Evolutionary conservation across 2,888 invertebrate genomes (phyloP), one percentile per base, ranked within the genome.

Genomic region (Catocala sponsa): DNA sequence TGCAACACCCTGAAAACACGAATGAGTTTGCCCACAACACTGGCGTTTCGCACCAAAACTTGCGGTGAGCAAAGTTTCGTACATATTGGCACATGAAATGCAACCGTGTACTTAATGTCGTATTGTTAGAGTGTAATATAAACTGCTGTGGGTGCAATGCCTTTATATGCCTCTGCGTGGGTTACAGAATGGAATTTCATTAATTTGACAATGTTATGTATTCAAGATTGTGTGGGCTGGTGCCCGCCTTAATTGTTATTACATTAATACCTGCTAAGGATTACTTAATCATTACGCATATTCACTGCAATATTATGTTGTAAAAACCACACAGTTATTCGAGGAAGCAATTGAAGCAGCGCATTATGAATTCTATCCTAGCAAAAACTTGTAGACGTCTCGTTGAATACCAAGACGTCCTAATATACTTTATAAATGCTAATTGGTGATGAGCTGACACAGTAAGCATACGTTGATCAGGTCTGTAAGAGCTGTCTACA

Each of bases 61-160:
- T 32, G 25, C 55, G 38, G 41, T 63, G 58, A 58, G 68, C 51
- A 63, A 74, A 79, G 64, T 77, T 80, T 49, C n/a, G 54, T 61
- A 55, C 70, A 70, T 77, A 75, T 80, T 72, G 74, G 72, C 73
- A 74, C 69, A 65, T 61, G 69, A 69, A 70, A 70, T 70, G 66
- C 72, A 66, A 65, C 65, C 63, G 52, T 68, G 66, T 64, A 59
- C 70, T 76, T 78, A 76, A 82, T 79, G 73, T 76, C 57, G 68
- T 77, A 80, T 83, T 82, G 83, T 85, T 79, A 74, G 73, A 74
- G 65, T 60, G 15, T 15, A 44, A 47, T 51, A 38, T 46, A 32
- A 41, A 52, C 52, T 66, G 54, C 63, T 50, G 79, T 79, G 78
- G 78, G 77, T 77, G 81, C 77, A 79, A 73, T 76, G 72, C 75